Percentiles rank a stretch among this genome's conserved stretches.
Conservation (phyloP, 1,140 invertebrate species). For the Drosophila teissieri region DNA sequence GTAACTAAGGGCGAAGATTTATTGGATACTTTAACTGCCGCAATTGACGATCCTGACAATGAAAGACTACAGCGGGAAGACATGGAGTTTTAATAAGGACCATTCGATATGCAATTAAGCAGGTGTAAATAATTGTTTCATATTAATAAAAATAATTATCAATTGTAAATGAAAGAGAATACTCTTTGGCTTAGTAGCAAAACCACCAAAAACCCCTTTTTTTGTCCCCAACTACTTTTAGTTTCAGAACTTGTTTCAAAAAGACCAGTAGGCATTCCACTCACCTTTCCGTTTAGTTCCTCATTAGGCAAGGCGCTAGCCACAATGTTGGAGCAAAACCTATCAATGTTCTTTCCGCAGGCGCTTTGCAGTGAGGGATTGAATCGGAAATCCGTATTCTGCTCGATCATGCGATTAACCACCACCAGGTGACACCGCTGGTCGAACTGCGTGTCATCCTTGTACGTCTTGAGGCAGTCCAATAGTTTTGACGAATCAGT, state of each 20-base stretch:
- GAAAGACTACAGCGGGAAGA: conserved; percentile 43
- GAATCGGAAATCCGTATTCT: conserved; percentile 96
- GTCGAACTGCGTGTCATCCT: conserved; percentile 93
- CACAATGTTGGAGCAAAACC: conserved; percentile 87
- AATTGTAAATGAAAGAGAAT: no score
- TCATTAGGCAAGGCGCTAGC: conserved; percentile 85
- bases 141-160: no score
- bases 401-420: conserved; percentile 94
- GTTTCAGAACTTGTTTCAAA: no score
- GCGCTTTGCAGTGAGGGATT: conserved; percentile 92
- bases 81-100: conserved; percentile 43
- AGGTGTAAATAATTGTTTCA: no score
- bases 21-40: conserved; percentile 59
- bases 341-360: conserved; percentile 90
- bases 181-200: background rate
- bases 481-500: conserved; percentile 89
- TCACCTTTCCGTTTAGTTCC: conserved; percentile 87
- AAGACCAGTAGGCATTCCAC: conserved; percentile 4
- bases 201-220: background rate
- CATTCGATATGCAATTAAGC: background rate
- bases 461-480: conserved; percentile 90
- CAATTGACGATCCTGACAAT: conserved; percentile 76
- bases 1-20: conserved; percentile 51
- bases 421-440: conserved; percentile 94
- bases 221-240: no score